Percentiles rank a stretch among this genome's conserved stretches.
Conservation (phyloP, 1,140 invertebrate species). For the Pogonomyrmex californicus region DNA sequence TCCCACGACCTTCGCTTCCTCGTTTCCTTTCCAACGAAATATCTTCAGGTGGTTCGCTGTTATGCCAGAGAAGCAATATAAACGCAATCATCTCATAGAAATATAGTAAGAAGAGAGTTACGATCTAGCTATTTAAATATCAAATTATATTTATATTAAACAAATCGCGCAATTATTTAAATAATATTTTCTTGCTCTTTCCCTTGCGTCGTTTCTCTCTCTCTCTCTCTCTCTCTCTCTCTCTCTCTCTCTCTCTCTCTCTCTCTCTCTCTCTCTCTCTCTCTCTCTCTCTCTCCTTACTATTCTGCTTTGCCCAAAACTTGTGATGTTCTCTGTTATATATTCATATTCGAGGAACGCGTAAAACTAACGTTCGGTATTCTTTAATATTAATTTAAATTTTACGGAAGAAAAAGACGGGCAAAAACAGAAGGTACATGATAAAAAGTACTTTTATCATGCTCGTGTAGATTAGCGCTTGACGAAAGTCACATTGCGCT, state of each 20-base stretch:
- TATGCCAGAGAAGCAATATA: conserved; percentile 49
- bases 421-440: neutral
- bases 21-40: conserved; percentile 42
- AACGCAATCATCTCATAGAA: conserved; percentile 42
- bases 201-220: neutral
- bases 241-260: neutral
- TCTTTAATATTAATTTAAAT: conserved; percentile 15
- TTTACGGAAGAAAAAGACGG: neutral
- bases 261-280: neutral
- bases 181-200: conserved; percentile 1
- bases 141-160: conserved; percentile 36
- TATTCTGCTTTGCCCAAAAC: neutral
- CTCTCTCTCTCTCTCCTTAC: neutral
- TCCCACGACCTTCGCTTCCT: conserved; percentile 18
- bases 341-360: neutral
- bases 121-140: conserved; percentile 38
- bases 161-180: conserved; percentile 23
- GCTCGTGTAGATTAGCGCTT: conserved; percentile 33
- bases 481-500: conserved; percentile 57
- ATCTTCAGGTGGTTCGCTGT: conserved; percentile 49
- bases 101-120: neutral
- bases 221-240: neutral
- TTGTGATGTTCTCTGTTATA: neutral
- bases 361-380: neutral
- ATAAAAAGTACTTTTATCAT: neutral